These are phyloP conservation scores for Scleropages formosus DNA, from an alignment of 2,797 vertebrate species.

Conservation along the genomic window DNA sequence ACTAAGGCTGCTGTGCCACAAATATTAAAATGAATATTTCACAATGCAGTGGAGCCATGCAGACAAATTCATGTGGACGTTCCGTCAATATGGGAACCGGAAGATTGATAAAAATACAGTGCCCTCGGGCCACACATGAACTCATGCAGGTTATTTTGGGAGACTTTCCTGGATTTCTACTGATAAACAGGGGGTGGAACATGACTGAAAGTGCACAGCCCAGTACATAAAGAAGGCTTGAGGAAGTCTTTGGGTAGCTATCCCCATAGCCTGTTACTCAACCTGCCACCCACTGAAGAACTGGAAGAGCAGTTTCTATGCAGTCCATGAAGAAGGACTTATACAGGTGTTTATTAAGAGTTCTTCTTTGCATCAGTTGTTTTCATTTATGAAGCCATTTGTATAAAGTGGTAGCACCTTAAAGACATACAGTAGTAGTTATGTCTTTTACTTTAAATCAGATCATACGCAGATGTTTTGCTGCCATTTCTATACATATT, in stretches of 20 bases:
- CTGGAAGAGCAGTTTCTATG: too few relatives aligned
- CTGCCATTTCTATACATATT: background rate
- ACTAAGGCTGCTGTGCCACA: slow-evolving; percentile 49
- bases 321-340: too few relatives aligned
- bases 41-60: slow-evolving; percentile 56
- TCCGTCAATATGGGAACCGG: slow-evolving; percentile 67
- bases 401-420: too few relatives aligned
- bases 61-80: slow-evolving; percentile 72
- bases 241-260: too few relatives aligned
- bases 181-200: slow-evolving; percentile 52
- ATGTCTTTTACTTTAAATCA: too few relatives aligned
- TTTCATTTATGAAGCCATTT: too few relatives aligned
- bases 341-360: too few relatives aligned
- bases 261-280: too few relatives aligned
- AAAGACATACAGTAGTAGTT: too few relatives aligned
- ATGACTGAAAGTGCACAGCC: slow-evolving; percentile 45
- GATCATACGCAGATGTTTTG: background rate
- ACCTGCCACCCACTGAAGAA: too few relatives aligned
- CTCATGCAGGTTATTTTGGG: slow-evolving; percentile 64
- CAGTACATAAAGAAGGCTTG: background rate
- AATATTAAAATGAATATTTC: slow-evolving; percentile 70
- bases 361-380: too few relatives aligned
- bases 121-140: slow-evolving; percentile 60
- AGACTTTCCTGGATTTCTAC: slow-evolving; percentile 52
- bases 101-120: slow-evolving; percentile 69